A percentile compares a stretch with the other conserved stretches of the same genome.
Conservation (phyloP, 2,113 vertebrate genomes). For the Nanger granti region DNA sequence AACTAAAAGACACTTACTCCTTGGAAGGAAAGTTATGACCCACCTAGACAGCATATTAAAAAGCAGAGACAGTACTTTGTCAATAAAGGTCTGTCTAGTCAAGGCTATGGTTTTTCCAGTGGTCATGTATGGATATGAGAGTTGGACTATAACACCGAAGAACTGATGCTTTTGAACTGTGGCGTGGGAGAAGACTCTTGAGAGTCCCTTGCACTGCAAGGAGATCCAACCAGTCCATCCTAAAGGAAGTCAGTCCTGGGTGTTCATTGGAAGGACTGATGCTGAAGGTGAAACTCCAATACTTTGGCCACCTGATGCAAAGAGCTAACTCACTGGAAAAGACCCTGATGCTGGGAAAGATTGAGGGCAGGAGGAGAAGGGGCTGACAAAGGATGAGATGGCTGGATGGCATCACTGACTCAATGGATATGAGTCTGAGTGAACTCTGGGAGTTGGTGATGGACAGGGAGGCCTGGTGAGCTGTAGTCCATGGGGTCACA, state of each 20-base stretch:
- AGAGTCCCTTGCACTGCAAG: neutral
- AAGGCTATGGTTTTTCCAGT: neutral
- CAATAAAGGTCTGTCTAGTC: neutral
- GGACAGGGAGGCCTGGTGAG: neutral
- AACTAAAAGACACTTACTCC: neutral
- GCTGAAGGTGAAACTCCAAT: neutral
- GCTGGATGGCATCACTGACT: neutral
- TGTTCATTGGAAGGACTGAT: neutral
- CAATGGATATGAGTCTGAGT: neutral
- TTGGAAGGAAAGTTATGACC: neutral
- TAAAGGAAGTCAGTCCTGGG: too few relatives aligned
- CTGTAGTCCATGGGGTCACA: neutral
- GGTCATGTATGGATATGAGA: neutral
- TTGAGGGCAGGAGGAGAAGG: neutral
- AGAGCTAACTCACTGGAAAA: neutral
- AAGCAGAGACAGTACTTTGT: neutral
- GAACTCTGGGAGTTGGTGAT: neutral
- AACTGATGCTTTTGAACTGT: neutral
- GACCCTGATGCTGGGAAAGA: neutral
- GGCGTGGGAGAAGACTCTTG: neutral
- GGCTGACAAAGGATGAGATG: neutral
- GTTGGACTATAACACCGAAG: fast-evolving
- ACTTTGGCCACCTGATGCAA: fast-evolving
- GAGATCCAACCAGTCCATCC: too few relatives aligned
- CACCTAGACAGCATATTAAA: neutral